These are phyloP conservation scores for Echinops telfairi DNA, from an alignment of 2,113 vertebrate genomes.

Conservation along the genomic window DNA sequence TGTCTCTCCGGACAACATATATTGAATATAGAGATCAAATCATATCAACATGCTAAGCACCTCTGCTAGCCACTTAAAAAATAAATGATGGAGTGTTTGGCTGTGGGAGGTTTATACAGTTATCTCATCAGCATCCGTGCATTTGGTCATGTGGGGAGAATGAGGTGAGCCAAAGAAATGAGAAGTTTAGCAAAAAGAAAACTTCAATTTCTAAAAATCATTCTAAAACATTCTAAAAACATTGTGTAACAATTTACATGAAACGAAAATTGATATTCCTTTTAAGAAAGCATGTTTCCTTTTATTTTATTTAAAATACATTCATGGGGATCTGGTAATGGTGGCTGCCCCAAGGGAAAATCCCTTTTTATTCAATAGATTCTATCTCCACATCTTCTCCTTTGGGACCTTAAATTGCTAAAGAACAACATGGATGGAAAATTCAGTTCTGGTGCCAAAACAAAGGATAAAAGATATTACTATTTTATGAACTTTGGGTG, in stretches of 20 bases:
- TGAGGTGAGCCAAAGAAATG: not conserved
- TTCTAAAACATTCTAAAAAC: slow-evolving; percentile 42
- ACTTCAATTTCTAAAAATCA: slow-evolving; percentile 28
- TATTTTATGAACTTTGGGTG: not conserved
- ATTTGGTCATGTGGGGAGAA: not conserved
- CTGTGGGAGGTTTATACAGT: not conserved
- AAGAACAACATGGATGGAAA: not conserved
- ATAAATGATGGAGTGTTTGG: not conserved
- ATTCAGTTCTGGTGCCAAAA: not conserved
- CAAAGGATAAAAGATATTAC: not conserved
- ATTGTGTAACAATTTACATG: not conserved
- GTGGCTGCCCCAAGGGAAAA: not conserved
- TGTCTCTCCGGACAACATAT: too few species aligned
- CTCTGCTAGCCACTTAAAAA: not conserved
- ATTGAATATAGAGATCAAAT: not conserved
- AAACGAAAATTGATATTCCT: not conserved
- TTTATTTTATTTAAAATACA: not conserved
- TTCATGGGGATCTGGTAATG: too few species aligned
- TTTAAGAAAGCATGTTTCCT: not conserved
- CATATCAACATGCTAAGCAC: not conserved
- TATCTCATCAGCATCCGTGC: too few species aligned
- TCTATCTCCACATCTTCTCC: not conserved
- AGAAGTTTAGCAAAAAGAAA: not conserved
- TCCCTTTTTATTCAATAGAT: not conserved
- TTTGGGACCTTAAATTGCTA: not conserved